These are phyloP conservation scores for Chloroclysta siterata DNA, from an alignment of 2,888 invertebrate species.

Conservation along the genomic window DNA sequence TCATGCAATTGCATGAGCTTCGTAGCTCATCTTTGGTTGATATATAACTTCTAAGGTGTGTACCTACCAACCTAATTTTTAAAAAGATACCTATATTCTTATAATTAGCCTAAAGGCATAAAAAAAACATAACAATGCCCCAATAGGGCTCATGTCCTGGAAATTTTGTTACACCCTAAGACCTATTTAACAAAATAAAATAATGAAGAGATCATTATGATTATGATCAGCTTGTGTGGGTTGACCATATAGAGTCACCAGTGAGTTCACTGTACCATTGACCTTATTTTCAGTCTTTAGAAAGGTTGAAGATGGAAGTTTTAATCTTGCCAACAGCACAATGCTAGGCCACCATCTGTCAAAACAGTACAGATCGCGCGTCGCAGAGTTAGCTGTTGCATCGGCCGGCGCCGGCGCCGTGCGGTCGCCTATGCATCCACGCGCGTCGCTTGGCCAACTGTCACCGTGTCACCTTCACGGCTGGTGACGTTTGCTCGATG, in stretches of 20 bases:
- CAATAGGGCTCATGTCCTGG: too few species aligned
- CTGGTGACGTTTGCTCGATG: conserved; percentile 11
- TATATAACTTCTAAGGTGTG: too few species aligned
- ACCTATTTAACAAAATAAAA: too few species aligned
- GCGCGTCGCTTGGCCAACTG: conserved; percentile 58
- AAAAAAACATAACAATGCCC: too few species aligned
- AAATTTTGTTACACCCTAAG: too few species aligned
- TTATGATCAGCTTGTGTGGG: too few species aligned
- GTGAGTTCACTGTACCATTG: neutral
- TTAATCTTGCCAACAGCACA: conserved; percentile 1
- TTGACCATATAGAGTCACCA: neutral
- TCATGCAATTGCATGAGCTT: too few species aligned
- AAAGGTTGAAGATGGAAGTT: neutral
- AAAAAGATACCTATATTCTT: too few species aligned
- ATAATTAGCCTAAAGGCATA: too few species aligned
- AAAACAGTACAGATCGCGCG: conserved; percentile 23
- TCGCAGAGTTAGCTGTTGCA: conserved; percentile 18
- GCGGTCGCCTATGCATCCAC: conserved; percentile 42
- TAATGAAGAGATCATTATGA: too few species aligned
- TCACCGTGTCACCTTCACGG: conserved; percentile 68
- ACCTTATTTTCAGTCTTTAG: neutral
- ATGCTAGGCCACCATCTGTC: conserved; percentile 7
- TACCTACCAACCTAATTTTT: too few species aligned
- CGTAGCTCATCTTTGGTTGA: too few species aligned
- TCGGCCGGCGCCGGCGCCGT: conserved; percentile 36